Conservation (phyloP, 2,113 vertebrate genomes). For the Proteles cristata region DNA sequence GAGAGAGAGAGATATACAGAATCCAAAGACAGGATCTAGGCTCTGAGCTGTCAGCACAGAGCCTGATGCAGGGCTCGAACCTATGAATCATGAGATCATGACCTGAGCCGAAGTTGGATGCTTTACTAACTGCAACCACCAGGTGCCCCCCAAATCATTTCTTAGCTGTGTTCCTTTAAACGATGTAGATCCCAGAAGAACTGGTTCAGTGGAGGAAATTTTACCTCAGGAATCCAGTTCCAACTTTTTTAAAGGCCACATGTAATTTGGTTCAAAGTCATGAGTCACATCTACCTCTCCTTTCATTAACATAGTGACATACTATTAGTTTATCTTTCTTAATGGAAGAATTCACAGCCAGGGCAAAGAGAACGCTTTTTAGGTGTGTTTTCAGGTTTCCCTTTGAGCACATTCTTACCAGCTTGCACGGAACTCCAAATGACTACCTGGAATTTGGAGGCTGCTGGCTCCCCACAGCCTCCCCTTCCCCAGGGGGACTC, state of each 20-base stretch:
- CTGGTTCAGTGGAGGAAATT: constrained; percentile 88
- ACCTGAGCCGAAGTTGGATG: too few relatives aligned
- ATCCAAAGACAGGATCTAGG: too few relatives aligned
- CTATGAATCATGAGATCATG: too few relatives aligned
- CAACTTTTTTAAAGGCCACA: constrained; percentile 93
- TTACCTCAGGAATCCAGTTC: constrained; percentile 90
- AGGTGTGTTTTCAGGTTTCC: constrained; percentile 90
- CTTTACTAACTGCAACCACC: too few relatives aligned
- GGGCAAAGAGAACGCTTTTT: constrained; percentile 85
- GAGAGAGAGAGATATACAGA: too few relatives aligned
- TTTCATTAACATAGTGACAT: constrained; percentile 91
- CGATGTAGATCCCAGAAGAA: constrained; percentile 89
- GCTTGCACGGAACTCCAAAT: constrained; percentile 90
- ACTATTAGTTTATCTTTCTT: constrained; percentile 89
- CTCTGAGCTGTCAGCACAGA: too few relatives aligned
- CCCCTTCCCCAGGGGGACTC: constrained; percentile 89
- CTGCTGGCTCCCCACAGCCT: constrained; percentile 84
- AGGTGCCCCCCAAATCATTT: constrained; percentile 66
- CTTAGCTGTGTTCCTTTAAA: constrained; percentile 89
- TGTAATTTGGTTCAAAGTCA: constrained; percentile 87
- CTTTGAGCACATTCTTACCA: constrained; percentile 90
- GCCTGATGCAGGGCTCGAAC: too few relatives aligned
- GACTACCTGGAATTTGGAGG: constrained; percentile 91
- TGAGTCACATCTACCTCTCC: constrained; percentile 86
- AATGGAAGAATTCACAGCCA: constrained; percentile 87